phyloP scores from a whole-genome alignment of 2,113 vertebrate genomes.

The Phalacrocorax aristotelis region DNA sequence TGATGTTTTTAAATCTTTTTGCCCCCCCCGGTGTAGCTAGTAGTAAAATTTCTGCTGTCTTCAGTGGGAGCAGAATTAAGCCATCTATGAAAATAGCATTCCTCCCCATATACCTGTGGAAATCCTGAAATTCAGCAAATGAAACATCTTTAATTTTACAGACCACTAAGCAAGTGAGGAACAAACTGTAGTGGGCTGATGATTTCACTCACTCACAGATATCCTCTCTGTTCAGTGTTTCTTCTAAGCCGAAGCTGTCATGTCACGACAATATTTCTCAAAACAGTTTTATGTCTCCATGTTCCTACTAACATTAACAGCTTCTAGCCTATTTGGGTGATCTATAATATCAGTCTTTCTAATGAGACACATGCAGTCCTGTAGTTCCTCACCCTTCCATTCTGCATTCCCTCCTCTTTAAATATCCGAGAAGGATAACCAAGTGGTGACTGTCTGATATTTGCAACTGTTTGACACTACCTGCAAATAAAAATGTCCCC shows the following conservation, averaged over 20 bases:
- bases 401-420: neutral
- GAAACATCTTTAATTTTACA: neutral
- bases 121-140: neutral
- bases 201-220: neutral
- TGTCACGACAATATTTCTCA: neutral
- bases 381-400: neutral
- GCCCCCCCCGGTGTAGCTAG: neutral
- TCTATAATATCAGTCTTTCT: neutral
- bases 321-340: neutral
- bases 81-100: neutral
- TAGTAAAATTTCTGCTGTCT: neutral
- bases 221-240: neutral
- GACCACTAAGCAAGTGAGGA: neutral
- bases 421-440: neutral
- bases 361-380: neutral
- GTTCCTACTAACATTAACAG: neutral
- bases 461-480: neutral
- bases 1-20: neutral
- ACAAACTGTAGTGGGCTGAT: neutral
- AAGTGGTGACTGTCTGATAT: neutral
- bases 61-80: neutral
- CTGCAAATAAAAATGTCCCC: neutral
- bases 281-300: neutral
- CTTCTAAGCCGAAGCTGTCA: neutral
- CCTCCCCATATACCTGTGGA: neutral